Evolutionary conservation across 2,797 vertebrate genomes (phyloP).

Genomic region (Spinibarbus caldwelli): DNA sequence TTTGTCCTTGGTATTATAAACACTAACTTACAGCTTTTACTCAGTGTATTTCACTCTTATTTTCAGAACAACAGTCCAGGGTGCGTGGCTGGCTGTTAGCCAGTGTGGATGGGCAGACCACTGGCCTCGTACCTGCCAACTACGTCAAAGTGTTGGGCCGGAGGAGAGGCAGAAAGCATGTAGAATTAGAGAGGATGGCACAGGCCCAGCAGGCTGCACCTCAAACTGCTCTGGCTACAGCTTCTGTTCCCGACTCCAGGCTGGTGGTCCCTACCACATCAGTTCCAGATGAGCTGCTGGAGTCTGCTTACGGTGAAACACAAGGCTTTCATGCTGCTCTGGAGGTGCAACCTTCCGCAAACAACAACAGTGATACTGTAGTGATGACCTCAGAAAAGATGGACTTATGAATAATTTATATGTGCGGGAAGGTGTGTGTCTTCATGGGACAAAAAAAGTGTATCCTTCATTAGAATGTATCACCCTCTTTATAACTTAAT

Average conservation of each 20-base stretch:
- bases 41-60: conserved; percentile 45
- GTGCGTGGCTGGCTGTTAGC: conserved; percentile 95
- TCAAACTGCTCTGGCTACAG: conserved; percentile 31
- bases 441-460: neutral
- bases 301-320: conserved; percentile 83
- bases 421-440: neutral
- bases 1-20: neutral
- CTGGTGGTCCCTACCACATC: conserved; percentile 59
- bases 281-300: conserved; percentile 84
- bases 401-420: conserved; percentile 70
- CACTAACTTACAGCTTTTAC: neutral
- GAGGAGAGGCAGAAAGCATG: conserved; percentile 86
- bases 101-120: conserved; percentile 89
- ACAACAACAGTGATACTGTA: conserved; percentile 50
- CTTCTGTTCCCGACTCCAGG: conserved; percentile 49
- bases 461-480: conserved; percentile 11
- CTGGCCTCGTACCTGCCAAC: conserved; percentile 93
- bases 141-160: conserved; percentile 94
- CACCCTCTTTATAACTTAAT: neutral
- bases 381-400: conserved; percentile 67
- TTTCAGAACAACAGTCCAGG: conserved; percentile 90
- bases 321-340: conserved; percentile 62
- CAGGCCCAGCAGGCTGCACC: conserved; percentile 69
- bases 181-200: conserved; percentile 77
- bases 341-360: conserved; percentile 48